Conservation (phyloP, 2,113 vertebrate genomes). For the Cricetomys ansorgei region DNA sequence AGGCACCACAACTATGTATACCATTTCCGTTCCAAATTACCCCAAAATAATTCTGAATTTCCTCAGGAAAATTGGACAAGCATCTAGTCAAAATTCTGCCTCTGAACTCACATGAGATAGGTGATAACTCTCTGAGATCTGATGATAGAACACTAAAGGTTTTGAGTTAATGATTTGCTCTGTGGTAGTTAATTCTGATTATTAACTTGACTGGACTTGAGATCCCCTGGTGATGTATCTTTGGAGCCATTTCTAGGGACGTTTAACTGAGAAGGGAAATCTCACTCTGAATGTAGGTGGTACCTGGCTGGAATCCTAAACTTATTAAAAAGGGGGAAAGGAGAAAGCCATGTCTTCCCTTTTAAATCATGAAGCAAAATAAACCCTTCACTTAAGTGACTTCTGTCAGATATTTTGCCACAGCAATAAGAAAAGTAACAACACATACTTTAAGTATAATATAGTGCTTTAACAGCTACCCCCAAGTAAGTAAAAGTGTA, state of each 20-base stretch:
- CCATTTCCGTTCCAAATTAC: neutral
- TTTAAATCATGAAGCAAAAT: neutral
- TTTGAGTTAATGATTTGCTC: neutral
- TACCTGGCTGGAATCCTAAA: neutral
- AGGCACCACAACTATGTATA: neutral
- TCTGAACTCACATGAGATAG: neutral
- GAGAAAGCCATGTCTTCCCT: neutral
- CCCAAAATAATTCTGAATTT: slow-evolving; percentile 10
- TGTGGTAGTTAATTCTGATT: neutral
- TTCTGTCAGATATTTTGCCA: neutral
- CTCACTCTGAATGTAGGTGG: neutral
- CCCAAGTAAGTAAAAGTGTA: neutral
- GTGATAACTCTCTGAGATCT: neutral
- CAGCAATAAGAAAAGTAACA: neutral
- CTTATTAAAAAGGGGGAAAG: neutral
- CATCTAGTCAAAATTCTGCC: neutral
- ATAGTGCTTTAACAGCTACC: neutral
- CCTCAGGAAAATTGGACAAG: neutral
- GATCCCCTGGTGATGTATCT: neutral
- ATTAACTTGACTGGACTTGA: neutral
- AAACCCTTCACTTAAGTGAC: neutral
- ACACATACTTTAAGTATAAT: neutral
- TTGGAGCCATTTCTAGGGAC: neutral
- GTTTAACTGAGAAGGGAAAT: neutral
- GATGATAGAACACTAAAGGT: neutral